Evolutionary conservation across 2,113 vertebrate species (phyloP), one percentile per base, ranked within the genome.

Genomic region (Halichoerus grypus): DNA sequence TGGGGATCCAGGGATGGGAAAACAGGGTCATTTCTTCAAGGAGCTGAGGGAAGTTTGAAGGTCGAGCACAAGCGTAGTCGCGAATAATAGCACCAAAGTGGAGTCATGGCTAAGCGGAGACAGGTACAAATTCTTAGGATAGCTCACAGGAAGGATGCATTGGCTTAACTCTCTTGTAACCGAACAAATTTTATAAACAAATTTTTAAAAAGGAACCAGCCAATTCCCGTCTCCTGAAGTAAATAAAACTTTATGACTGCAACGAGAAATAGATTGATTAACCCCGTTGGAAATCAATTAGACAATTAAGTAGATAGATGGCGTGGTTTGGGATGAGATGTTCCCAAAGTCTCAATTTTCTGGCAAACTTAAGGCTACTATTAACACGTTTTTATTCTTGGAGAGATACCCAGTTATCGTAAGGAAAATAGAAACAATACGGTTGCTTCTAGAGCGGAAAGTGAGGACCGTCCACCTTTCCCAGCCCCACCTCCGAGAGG

Each of bases 191-290:
- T 77, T 59, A 74, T 63, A 94, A 93, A 95, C 93, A 87, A 83
- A 87, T 71, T 95, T 1, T 3, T 3, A 91, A 97, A 97, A 89
- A 55, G 33, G 83, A 87, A 59, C n/a, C 18, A 59, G 87, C n/a
- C 95, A 80, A 81, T 95, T 96, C 21, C 72, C 13, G 51, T 92
- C 67, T 97, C 84, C 36, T 67, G 42, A 88, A 89, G 95, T 91
- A 97, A 96, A 92, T 93, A 96, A 88, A 92, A 91, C 59, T 93
- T 97, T 69, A 95, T 28, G 74, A 85, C 53, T 91, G 15, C 74
- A 79, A 96, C 57, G 61, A 53, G 65, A 97, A 95, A 93, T 51
- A 76, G 80, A 91, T 49, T 74, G 90, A 92, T 88, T 77, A 96
- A 82, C 63, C 61, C 33, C 5, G 55, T 3, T 42, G 49, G 65